Evolutionary conservation across 1,140 invertebrate genomes (phyloP), one percentile per base, ranked within the genome.

Genomic region (Bombus picipes): DNA sequence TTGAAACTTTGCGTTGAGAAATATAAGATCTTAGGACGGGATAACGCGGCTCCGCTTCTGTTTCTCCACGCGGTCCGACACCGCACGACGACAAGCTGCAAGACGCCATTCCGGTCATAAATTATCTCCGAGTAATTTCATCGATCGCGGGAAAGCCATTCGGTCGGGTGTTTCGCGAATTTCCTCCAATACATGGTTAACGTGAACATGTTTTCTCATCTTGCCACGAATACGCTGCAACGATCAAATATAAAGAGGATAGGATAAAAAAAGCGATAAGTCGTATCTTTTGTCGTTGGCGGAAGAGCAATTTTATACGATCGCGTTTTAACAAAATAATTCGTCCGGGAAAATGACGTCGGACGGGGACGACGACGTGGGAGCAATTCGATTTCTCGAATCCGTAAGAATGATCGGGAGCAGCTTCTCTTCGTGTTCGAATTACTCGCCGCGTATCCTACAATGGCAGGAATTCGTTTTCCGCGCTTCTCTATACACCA

Each of bases 401-500:
- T 83, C 83, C 87, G 87, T 78, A 88, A 83, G 80, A 89, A 82
- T 43, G 88, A 89, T 89, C 88, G 87, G 25, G 71, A 59, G 57
- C 57, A 59, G 18, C 53, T 68, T 41, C 80, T 70, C 83, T 68
- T 72, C 89, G 85, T 85, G 89, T 87, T 87, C 89, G 85, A 90
- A 90, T 90, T 90, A 90, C 86, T 85, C 66, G 68, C 77, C 70
- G 85, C 81, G 78, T 82, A 89, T 89, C 78, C 37, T 47, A 90
- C 89, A 90, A 90, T 90, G 79, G 89, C 53, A 81, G 74, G 89
- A 90, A 90, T 90, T 87, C 89, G 86, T 84, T 90, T 85, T 85
- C 82, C 88, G 32, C 81, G 79, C 77, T 88, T 47, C 87, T 53
- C 65, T 66, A 22, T 59, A 28, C 73, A 37, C 34, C 81, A 18